Evolutionary conservation across 2,888 invertebrate genomes (phyloP).

Genomic region (Iselma pallidipennis): DNA sequence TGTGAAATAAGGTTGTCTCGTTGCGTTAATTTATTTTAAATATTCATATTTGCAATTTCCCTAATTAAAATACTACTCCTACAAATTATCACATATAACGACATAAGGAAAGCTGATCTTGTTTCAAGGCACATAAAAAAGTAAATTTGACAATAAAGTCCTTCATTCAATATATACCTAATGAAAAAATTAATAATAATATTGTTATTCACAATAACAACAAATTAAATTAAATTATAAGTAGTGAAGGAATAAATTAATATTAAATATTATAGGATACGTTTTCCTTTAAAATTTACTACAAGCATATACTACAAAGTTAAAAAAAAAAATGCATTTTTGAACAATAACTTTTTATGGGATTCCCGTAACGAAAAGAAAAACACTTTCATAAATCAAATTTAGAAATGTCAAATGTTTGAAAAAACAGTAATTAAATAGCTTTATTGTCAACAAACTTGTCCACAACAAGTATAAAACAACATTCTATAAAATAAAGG

Average conservation of each 20-base stretch:
- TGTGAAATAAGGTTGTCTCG: not conserved
- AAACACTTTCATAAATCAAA: not conserved
- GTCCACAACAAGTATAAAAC: not conserved
- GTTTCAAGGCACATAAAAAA: too few species aligned
- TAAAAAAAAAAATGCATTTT: not conserved
- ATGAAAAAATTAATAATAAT: too few species aligned
- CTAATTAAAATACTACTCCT: not conserved
- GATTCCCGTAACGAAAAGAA: too few species aligned
- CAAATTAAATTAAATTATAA: not conserved
- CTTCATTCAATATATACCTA: too few species aligned
- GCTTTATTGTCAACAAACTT: not conserved
- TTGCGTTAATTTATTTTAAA: not conserved
- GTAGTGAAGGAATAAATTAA: too few species aligned
- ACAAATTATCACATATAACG: not conserved
- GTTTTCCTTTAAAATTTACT: not conserved
- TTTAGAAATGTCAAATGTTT: not conserved
- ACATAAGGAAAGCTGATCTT: not conserved
- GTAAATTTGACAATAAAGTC: too few species aligned
- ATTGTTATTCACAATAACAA: not conserved
- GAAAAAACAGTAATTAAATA: not conserved
- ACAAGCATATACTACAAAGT: too few species aligned
- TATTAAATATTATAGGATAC: not conserved
- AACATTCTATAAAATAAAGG: too few species aligned
- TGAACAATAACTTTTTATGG: too few species aligned
- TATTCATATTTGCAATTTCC: not conserved